Evolutionary conservation across 2,113 vertebrate species (phyloP).

Genomic region (Erythrolamprus reginae): DNA sequence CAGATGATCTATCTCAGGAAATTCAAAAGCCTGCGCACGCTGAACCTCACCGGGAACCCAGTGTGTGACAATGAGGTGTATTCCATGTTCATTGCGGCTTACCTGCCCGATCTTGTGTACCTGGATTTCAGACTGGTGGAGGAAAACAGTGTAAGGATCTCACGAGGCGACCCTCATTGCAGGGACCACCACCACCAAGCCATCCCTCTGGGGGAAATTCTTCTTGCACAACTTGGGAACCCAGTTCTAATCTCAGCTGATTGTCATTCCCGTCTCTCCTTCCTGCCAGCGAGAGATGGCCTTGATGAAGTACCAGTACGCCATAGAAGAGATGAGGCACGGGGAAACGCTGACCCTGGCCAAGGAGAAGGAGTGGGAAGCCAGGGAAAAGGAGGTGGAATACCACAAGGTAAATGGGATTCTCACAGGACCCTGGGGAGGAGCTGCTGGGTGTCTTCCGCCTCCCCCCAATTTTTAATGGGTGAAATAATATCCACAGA

Average conservation of each 20-base stretch:
- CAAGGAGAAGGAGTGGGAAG: conserved; percentile 49
- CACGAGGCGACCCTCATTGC: background rate
- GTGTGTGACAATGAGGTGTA: conserved; percentile 68
- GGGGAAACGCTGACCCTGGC: conserved; percentile 59
- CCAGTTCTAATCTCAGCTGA: background rate
- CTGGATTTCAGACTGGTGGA: conserved; percentile 79
- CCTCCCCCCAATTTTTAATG: conserved; percentile 33
- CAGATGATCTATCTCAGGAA: conserved; percentile 82
- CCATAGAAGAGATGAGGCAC: conserved; percentile 60
- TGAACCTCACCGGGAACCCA: conserved; percentile 83
- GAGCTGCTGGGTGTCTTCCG: background rate
- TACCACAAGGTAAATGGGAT: conserved; percentile 71
- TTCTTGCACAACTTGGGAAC: background rate
- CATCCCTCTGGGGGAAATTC: background rate
- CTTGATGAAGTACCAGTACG: conserved; percentile 59
- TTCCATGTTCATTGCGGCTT: conserved; percentile 69
- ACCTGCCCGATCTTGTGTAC: conserved; percentile 78
- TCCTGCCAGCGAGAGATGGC: conserved; percentile 71
- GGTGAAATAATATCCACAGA: too few relatives aligned
- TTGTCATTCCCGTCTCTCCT: background rate
- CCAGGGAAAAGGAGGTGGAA: conserved; percentile 63
- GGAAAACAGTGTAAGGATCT: conserved; percentile 69
- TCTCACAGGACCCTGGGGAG: conserved; percentile 5
- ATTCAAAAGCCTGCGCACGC: conserved; percentile 70
- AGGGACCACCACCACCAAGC: background rate